Base-by-base conservation (phyloP, 2,888 invertebrate genomes). In the Limnephilus auricula region DNA sequence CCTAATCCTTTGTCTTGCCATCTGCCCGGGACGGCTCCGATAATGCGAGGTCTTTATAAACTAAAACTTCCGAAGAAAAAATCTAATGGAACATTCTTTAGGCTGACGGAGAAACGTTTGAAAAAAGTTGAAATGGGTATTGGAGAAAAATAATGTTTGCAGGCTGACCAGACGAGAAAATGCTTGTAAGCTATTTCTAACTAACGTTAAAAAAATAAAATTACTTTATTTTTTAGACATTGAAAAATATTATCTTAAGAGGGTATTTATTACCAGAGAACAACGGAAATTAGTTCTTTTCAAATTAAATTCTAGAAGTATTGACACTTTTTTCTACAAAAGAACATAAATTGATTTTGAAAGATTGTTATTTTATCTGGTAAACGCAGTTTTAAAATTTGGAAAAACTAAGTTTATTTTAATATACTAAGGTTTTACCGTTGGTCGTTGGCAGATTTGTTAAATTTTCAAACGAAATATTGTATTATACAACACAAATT, bases 11-110 rank as follows among this genome's bases (percentile, higher is more conserved):
- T 85, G 45, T 85, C 85, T 85, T 40, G 85, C 25, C 85, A 40
- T 85, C 85, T 85, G 85, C 85, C n/a, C 85, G 2, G 25, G 85
- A 85, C 85, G 40, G 85, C 85, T 12, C 85, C 85, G 85, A 85
- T 85, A 85, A 34, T n/a, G 85, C 37, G 37, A 65, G 65, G 40
- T 85, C 85, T 85, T 40, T 85, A 40, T 40, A 40, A 82, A 32
- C 32, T 82, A 82, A 37, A 32, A 82, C 34, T 32, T 34, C n/a
- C 4, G 9, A 45, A n/a, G 40, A 85, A 85, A 85, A 37, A 85
- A 85, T 85, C 34, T 34, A 32, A 82, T n/a, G 34, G 34, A 34
- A 34, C 32, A 82, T 82, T 82, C 25, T 82, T n/a, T 32, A 82
- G 34, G 25, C 34, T 34, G 15, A 85, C 37, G 34, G 84, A 37